Percentiles rank a stretch among this genome's conserved stretches.
Conservation (phyloP, 2,113 vertebrate genomes). For the Shinisaurus crocodilurus region DNA sequence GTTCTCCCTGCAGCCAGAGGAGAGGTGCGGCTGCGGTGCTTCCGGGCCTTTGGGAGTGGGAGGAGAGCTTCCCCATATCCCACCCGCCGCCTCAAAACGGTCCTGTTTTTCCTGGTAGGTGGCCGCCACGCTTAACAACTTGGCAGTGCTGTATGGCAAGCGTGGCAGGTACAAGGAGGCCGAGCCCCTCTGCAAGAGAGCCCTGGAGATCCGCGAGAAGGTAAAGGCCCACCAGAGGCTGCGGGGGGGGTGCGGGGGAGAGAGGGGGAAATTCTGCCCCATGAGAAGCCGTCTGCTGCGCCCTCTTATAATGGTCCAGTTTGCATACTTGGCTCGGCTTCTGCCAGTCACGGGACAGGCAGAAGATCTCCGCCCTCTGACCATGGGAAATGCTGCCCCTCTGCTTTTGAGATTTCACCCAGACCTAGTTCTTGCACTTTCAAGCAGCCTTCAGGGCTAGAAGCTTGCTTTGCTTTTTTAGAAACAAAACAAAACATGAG, state of each 20-base stretch:
- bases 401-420: neutral
- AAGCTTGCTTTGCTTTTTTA: neutral
- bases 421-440: neutral
- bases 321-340: too few relatives aligned
- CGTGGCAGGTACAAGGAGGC: constrained; percentile 89
- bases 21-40: accelerated
- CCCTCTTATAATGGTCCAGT: too few relatives aligned
- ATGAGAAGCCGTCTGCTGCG: too few relatives aligned
- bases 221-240: constrained; percentile 53
- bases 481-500: too few relatives aligned
- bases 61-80: neutral
- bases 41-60: neutral
- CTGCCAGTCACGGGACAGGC: neutral
- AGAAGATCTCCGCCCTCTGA: too few relatives aligned
- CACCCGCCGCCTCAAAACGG: accelerated
- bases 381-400: neutral
- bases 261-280: too few relatives aligned
- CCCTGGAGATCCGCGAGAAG: constrained; percentile 90
- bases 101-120: constrained; percentile 71
- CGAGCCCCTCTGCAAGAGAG: constrained; percentile 89
- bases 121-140: constrained; percentile 90
- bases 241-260: too few relatives aligned
- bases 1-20: neutral
- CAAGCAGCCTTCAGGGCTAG: neutral
- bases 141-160: constrained; percentile 89